A percentile compares a stretch with the other conserved stretches of the same genome.
Conservation (phyloP, 2,113 vertebrate species). For the Anhinga rufa region DNA sequence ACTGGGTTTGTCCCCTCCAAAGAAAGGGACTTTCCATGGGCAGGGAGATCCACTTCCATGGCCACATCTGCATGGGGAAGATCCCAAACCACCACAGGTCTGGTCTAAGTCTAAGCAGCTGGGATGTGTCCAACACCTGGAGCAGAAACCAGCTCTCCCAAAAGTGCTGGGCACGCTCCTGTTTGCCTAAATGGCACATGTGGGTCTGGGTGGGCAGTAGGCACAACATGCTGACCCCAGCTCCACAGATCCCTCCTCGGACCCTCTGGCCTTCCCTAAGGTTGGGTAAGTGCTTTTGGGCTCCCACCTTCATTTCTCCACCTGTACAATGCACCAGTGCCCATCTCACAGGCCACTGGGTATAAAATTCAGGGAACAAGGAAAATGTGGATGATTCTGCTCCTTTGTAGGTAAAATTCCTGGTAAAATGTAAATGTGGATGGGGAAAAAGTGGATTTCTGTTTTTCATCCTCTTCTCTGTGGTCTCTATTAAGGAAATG, state of each 20-base stretch:
- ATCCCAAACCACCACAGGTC: background rate
- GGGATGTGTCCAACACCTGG: background rate
- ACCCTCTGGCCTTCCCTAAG: background rate
- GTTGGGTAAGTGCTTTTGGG: background rate
- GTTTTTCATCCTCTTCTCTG: background rate
- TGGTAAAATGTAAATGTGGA: background rate
- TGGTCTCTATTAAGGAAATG: background rate
- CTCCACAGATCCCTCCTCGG: background rate
- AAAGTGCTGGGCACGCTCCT: background rate
- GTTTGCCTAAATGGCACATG: rapidly evolving
- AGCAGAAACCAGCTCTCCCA: background rate
- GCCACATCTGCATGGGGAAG: background rate
- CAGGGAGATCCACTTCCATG: background rate
- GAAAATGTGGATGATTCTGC: background rate
- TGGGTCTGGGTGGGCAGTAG: background rate
- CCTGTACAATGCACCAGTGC: background rate
- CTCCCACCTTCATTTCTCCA: background rate
- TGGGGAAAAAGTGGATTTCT: background rate
- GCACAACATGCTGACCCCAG: background rate
- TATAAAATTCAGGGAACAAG: background rate
- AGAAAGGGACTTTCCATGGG: background rate
- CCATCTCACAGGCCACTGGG: rapidly evolving
- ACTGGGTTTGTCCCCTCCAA: background rate
- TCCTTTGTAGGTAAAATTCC: background rate
- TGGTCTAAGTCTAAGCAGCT: background rate